Conservation (phyloP, 1,140 invertebrate genomes). For the Brachionus rubens region DNA sequence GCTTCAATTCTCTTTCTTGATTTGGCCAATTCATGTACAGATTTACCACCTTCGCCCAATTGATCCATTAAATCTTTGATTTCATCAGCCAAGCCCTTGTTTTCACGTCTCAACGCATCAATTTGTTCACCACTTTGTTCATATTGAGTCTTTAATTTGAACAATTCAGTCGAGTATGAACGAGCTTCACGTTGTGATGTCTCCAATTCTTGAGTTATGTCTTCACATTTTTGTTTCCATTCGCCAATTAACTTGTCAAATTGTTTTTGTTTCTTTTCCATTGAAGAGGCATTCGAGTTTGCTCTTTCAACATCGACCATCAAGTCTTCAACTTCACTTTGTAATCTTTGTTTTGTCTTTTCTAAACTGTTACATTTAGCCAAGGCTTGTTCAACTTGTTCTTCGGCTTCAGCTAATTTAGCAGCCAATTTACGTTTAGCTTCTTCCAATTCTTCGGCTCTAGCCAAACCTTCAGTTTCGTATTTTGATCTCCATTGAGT, state of each 20-base stretch:
- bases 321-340: constrained; percentile 95
- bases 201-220: constrained; percentile 91
- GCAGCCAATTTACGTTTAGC: constrained; percentile 93
- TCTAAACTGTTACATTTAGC: constrained; percentile 91
- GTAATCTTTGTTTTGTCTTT: constrained; percentile 91
- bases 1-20: constrained; percentile 92
- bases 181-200: constrained; percentile 97
- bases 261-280: constrained; percentile 99
- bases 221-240: constrained; percentile 99
- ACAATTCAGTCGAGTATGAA: constrained; percentile 97
- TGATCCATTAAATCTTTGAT: constrained; percentile 85
- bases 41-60: constrained; percentile 86
- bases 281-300: constrained; percentile 73
- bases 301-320: constrained; percentile 91
- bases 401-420: constrained; percentile 92
- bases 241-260: constrained; percentile 99
- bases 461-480: constrained; percentile 66
- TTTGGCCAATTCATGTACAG: constrained; percentile 96
- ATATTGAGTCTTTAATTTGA: constrained; percentile 94
- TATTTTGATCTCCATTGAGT: constrained; percentile 53
- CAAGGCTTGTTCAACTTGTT: constrained; percentile 74
- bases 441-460: constrained; percentile 95
- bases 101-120: constrained; percentile 93
- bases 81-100: constrained; percentile 88
- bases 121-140: constrained; percentile 93